Conservation (phyloP, 2,888 invertebrate species). For the Drosophila meridiana region DNA sequence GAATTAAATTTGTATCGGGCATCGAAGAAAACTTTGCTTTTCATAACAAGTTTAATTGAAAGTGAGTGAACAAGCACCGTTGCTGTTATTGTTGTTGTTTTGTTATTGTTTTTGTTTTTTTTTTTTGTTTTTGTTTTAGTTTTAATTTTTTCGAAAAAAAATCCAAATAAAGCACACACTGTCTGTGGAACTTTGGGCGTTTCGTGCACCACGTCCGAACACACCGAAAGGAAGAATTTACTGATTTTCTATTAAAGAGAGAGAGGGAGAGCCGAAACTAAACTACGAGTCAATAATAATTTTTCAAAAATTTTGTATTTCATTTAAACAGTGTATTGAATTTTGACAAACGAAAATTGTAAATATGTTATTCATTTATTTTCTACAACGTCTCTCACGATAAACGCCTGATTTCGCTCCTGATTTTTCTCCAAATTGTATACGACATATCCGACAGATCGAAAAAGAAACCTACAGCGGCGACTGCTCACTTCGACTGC, state of each 20-base stretch:
- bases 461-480: constrained; percentile 15
- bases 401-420: constrained; percentile 6
- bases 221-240: constrained; percentile 17
- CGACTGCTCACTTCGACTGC: constrained; percentile 34
- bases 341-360: constrained; percentile 44
- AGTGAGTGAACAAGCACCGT: constrained; percentile 14
- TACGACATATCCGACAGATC: not conserved
- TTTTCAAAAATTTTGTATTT: constrained; percentile 28
- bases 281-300: constrained; percentile 29
- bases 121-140: not conserved
- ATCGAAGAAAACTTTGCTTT: constrained; percentile 36
- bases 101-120: not conserved
- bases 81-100: not conserved
- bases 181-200: constrained; percentile 15
- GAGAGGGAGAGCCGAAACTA: constrained; percentile 23
- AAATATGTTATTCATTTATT: constrained; percentile 11
- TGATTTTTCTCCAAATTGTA: constrained; percentile 8
- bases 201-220: constrained; percentile 11
- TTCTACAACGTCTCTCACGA: constrained; percentile 23
- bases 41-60: constrained; percentile 28
- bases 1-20: not conserved
- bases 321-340: constrained; percentile 32
- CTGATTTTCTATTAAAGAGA: constrained; percentile 10
- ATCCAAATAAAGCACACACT: constrained; percentile 9
- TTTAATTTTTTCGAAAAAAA: not conserved